These are phyloP conservation scores for Anguilla marmorata DNA, from an alignment of 2,797 vertebrate genomes.

Conservation along the genomic window DNA sequence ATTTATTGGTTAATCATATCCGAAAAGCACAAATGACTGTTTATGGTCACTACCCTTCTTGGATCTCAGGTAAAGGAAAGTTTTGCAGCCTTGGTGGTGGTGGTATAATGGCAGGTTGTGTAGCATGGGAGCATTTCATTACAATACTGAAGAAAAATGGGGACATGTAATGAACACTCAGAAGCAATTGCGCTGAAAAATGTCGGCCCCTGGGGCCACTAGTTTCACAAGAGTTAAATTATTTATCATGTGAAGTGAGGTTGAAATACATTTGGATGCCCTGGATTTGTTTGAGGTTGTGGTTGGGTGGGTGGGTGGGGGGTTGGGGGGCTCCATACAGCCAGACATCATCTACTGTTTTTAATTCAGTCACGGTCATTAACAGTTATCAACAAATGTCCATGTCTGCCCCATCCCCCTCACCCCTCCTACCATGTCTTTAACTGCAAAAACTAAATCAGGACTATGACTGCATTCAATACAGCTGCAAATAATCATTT, in stretches of 20 bases:
- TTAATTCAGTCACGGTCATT: neutral
- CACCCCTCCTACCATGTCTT: neutral
- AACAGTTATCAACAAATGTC: neutral
- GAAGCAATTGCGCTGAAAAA: neutral
- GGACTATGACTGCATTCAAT: no score
- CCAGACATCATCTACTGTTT: neutral
- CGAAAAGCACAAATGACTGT: neutral
- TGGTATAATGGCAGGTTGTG: no score
- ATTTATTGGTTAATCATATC: neutral
- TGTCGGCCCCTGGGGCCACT: neutral
- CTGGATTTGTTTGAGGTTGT: neutral
- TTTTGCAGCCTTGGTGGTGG: constrained; percentile 11
- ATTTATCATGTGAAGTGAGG: neutral
- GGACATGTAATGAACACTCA: neutral
- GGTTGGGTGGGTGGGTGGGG: no score
- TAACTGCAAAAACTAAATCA: no score
- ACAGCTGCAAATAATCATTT: no score
- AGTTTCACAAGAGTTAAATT: neutral
- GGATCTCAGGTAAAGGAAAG: neutral
- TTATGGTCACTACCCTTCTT: neutral
- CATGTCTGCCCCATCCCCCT: neutral
- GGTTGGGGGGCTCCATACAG: neutral
- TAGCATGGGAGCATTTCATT: no score
- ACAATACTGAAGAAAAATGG: no score
- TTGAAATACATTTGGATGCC: neutral